Base-by-base conservation (phyloP, 2,113 vertebrate species). In the Ascaphus truei region DNA sequence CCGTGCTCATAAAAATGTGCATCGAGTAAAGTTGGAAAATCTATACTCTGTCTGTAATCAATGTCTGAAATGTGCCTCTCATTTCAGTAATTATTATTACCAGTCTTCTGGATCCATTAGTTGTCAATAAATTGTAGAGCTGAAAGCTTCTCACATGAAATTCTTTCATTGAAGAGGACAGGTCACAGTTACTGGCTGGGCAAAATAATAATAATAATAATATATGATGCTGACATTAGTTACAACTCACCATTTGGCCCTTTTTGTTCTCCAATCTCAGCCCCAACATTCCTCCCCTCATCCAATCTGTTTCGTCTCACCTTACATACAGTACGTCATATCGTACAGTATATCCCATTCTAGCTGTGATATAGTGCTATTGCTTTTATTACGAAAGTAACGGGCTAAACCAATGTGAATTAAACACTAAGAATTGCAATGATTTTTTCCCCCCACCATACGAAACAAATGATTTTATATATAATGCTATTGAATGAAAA, bases 11-110 rank as follows among this genome's bases (percentile, higher is more conserved):
- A 69, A 69, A 52, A 68, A 47, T 27, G 22, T 36, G 45, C 41
- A 58, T 50, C 52, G 55, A 60, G 57, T 45, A 51, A 61, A 61
- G 67, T 71, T 61, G 57, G 18, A 71, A 61, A 71, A 71, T 71
- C 67, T 61, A 71, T 71, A 71, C 67, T 71, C 57, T 61, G 57
- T 71, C 67, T 71, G 61, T 71, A 39, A 41, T 41, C 55, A 51
- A 66, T 55, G 65, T 61, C 56, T 71, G 45, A 71, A n/a, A 36
- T 39, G 25, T 52, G 56, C 33, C 45, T 61, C 26, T 71, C 30
- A 26, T 60, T 52, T 60, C 33, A 61, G 45, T 20, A 60, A 71
- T 61, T 52, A 26, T 33, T 61, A 27, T 43, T 50, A 60, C 31
- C n/a, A 23, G 45, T 51, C 31, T 31, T 36, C 27, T 29, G 47